phyloP scores from a whole-genome alignment of 2,888 invertebrate species.

The Eudasyphora cyanicolor region DNA sequence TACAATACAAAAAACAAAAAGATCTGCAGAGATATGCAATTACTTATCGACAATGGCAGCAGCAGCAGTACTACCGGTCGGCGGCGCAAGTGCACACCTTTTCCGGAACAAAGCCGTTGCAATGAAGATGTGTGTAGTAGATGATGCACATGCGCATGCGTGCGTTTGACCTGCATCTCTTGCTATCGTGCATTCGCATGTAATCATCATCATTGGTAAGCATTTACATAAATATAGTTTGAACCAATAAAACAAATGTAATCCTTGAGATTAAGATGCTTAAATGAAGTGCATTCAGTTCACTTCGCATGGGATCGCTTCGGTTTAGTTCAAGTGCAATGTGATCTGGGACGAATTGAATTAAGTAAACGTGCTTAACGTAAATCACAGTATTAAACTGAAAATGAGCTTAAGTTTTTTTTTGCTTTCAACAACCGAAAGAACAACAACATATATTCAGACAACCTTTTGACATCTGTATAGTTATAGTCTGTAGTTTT shows the following conservation, averaged over 20 bases:
- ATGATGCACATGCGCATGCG: not conserved
- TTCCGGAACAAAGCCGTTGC: slow-evolving; percentile 2
- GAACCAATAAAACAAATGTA: slow-evolving; percentile 61
- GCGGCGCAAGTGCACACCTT: slow-evolving; percentile 30
- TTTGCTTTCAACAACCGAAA: not conserved
- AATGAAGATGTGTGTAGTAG: not conserved
- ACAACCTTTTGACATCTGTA: no score
- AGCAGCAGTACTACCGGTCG: not conserved
- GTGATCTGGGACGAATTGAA: not conserved
- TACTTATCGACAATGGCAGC: not conserved
- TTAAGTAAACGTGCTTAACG: slow-evolving; percentile 32
- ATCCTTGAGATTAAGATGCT: slow-evolving; percentile 56
- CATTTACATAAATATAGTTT: slow-evolving; percentile 30
- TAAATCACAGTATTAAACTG: slow-evolving; percentile 27
- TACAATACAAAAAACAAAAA: not conserved
- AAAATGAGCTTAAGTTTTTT: slow-evolving; percentile 15
- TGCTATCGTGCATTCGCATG: not conserved
- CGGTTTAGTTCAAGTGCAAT: slow-evolving; percentile 1
- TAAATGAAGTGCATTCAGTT: slow-evolving; percentile 35
- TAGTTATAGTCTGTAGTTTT: no score
- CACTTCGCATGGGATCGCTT: not conserved
- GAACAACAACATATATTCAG: no score
- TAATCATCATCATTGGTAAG: not conserved
- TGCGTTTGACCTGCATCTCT: not conserved
- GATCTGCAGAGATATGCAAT: slow-evolving; percentile 8